These are phyloP conservation scores for Plebejus anna DNA, from an alignment of 2,888 invertebrate species.

Conservation along the genomic window DNA sequence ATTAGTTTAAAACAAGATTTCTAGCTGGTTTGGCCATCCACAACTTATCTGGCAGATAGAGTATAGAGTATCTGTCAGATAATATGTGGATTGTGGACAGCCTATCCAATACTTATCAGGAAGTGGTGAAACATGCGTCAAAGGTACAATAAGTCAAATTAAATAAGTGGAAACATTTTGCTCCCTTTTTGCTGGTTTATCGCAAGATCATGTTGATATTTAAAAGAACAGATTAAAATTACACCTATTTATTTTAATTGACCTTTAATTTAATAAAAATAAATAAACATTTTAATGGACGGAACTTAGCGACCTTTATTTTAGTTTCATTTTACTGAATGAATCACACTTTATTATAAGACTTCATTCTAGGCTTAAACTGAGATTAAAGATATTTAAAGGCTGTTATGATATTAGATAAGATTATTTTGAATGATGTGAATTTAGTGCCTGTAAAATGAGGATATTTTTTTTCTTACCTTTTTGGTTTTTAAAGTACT, in stretches of 20 bases:
- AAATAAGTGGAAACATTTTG: not conserved
- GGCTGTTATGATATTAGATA: not conserved
- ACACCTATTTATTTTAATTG: conserved; percentile 1
- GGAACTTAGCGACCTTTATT: not conserved
- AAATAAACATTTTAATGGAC: not conserved
- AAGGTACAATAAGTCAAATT: no score
- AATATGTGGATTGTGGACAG: no score
- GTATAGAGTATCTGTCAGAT: no score
- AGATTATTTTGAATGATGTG: not conserved
- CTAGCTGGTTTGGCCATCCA: no score
- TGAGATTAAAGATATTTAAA: not conserved
- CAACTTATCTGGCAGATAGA: no score
- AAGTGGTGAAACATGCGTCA: no score
- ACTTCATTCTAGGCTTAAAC: conserved; percentile 3
- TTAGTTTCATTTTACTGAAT: not conserved
- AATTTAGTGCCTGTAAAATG: not conserved
- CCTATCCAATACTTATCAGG: no score
- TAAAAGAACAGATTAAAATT: not conserved
- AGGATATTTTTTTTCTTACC: not conserved
- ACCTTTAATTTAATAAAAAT: conserved; percentile 9
- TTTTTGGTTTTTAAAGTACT: not conserved
- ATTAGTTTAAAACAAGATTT: no score
- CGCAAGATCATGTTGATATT: not conserved
- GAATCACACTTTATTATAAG: conserved; percentile 19
- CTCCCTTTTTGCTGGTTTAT: not conserved